phyloP scores from a whole-genome alignment of 1,140 invertebrate species.

The Drosophila athabasca region DNA sequence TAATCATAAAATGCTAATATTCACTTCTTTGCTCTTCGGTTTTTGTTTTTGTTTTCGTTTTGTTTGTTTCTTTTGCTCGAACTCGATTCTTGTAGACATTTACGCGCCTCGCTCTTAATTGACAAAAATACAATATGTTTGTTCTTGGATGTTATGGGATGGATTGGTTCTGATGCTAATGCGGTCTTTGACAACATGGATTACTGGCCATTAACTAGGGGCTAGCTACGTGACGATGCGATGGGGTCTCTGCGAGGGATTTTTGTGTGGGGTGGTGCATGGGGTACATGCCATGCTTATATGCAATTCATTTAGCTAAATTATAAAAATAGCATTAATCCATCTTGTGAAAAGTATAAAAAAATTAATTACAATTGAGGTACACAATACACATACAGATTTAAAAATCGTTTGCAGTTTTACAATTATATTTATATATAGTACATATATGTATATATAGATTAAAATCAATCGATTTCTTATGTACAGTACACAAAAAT shows the following conservation, averaged over 20 bases:
- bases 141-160: constrained; percentile 13
- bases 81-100: constrained; percentile 27
- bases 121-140: constrained; percentile 48
- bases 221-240: not conserved
- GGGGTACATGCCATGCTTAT: constrained; percentile 12
- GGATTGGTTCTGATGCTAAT: constrained; percentile 1
- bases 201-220: constrained; percentile 70
- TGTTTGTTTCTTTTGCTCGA: constrained; percentile 19
- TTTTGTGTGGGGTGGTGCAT: constrained; percentile 7
- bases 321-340: constrained; percentile 65
- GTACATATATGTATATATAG: constrained; percentile 50
- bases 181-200: constrained; percentile 60
- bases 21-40: constrained; percentile 55
- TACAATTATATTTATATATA: constrained; percentile 64
- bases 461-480: constrained; percentile 76
- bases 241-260: constrained; percentile 25
- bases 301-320: constrained; percentile 75
- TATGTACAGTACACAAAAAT: constrained; percentile 79
- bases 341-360: constrained; percentile 59
- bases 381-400: constrained; percentile 76
- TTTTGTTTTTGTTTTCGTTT: constrained; percentile 38
- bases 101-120: constrained; percentile 44
- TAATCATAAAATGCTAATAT: constrained; percentile 42
- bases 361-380: constrained; percentile 80
- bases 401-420: constrained; percentile 73